Evolutionary conservation across 2,888 invertebrate genomes (phyloP).

Genomic region (Cotesia congregata): DNA sequence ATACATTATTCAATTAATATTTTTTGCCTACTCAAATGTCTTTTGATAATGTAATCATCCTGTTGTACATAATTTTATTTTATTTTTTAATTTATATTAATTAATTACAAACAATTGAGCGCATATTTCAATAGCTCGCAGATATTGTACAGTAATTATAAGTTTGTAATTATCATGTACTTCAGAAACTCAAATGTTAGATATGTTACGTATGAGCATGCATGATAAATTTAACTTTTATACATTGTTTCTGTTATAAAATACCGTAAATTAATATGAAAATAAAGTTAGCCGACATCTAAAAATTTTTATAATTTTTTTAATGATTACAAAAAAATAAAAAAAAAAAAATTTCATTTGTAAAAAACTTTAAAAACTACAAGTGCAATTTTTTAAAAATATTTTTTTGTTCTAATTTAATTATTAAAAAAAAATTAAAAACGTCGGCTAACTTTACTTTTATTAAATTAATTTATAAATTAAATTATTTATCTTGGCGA

Average conservation of each 20-base stretch:
- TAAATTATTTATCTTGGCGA: too few species aligned
- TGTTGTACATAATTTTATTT: not conserved
- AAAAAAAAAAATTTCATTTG: too few species aligned
- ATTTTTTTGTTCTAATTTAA: too few species aligned
- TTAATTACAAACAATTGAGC: constrained; percentile 30
- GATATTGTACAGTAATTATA: not conserved
- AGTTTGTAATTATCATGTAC: too few species aligned
- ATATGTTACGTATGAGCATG: constrained; percentile 33
- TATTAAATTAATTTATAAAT: too few species aligned
- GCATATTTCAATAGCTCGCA: not conserved
- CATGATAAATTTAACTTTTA: not conserved
- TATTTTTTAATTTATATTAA: constrained; percentile 15
- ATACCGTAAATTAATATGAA: not conserved
- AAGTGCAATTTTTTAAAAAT: too few species aligned
- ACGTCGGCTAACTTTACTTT: too few species aligned
- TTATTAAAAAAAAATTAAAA: too few species aligned
- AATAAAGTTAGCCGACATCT: too few species aligned
- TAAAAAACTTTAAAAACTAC: too few species aligned
- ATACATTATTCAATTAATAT: not conserved
- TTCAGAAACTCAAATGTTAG: constrained; percentile 13
- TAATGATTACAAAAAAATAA: too few species aligned
- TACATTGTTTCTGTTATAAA: not conserved
- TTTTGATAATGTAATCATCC: not conserved
- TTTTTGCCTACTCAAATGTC: not conserved
- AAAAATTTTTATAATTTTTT: too few species aligned